Conservation (phyloP, 2,113 vertebrate species). For the Apus apus region DNA sequence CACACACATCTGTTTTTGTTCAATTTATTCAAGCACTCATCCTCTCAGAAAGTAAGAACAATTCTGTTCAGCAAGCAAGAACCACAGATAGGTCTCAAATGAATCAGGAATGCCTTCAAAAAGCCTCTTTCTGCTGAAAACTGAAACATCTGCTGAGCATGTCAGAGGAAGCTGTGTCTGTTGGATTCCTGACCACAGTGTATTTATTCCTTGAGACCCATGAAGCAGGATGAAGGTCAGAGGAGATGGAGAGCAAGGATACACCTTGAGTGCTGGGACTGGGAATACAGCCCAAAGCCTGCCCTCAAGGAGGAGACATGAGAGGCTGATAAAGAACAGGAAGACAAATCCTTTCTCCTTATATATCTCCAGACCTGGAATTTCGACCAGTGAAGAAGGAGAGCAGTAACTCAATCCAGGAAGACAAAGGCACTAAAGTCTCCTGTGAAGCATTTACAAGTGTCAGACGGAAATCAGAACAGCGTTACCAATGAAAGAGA, state of each 20-base stretch:
- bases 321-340: not conserved
- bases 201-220: not conserved
- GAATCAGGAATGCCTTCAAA: not conserved
- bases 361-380: not conserved
- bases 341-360: not conserved
- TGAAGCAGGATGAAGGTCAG: not conserved
- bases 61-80: not conserved
- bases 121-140: not conserved
- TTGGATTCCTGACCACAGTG: not conserved
- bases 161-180: not conserved
- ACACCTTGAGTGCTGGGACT: not conserved
- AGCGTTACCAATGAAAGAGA: not conserved
- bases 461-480: not conserved
- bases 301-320: not conserved
- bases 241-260: not conserved
- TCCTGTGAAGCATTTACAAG: not conserved
- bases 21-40: not conserved
- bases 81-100: not conserved
- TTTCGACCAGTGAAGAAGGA: not conserved
- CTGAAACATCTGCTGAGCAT: not conserved
- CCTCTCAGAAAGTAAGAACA: not conserved
- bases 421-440: not conserved
- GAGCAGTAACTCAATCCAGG: not conserved
- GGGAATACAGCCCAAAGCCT: not conserved
- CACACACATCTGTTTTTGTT: rapidly evolving